These are phyloP conservation scores for Psophia crepitans DNA, from an alignment of 2,113 vertebrate genomes.

Conservation along the genomic window DNA sequence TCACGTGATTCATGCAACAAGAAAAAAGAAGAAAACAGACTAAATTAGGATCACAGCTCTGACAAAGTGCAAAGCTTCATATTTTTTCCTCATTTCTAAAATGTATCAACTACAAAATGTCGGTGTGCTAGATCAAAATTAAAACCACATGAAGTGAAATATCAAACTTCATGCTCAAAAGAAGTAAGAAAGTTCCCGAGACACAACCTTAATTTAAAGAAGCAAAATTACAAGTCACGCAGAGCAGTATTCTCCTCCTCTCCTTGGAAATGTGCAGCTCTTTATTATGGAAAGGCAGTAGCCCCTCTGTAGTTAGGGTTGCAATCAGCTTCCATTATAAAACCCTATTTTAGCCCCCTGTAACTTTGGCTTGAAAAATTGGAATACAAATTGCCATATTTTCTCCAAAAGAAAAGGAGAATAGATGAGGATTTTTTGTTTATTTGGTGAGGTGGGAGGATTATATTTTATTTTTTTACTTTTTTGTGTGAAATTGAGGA, in stretches of 20 bases:
- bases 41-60: background rate
- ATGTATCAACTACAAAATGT: background rate
- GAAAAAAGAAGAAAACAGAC: background rate
- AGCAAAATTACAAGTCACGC: slow-evolving; percentile 24
- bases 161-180: slow-evolving; percentile 22
- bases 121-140: background rate
- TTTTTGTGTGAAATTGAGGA: background rate
- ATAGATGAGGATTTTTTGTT: slow-evolving; percentile 3
- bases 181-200: background rate
- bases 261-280: background rate
- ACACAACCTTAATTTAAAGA: slow-evolving; percentile 47
- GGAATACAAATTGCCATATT: slow-evolving; percentile 53
- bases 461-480: background rate
- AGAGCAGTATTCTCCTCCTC: slow-evolving; percentile 48
- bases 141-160: slow-evolving; percentile 45
- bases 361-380: slow-evolving; percentile 53
- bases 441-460: background rate
- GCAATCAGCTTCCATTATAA: slow-evolving; percentile 63
- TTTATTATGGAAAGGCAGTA: slow-evolving; percentile 56
- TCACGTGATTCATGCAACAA: background rate
- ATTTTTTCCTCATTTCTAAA: background rate
- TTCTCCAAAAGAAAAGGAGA: slow-evolving; percentile 34
- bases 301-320: slow-evolving; percentile 33
- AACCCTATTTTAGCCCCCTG: slow-evolving; percentile 30
- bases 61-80: background rate